Evolutionary conservation across 2,113 vertebrate genomes (phyloP).

Genomic region (Notothenia rossii): DNA sequence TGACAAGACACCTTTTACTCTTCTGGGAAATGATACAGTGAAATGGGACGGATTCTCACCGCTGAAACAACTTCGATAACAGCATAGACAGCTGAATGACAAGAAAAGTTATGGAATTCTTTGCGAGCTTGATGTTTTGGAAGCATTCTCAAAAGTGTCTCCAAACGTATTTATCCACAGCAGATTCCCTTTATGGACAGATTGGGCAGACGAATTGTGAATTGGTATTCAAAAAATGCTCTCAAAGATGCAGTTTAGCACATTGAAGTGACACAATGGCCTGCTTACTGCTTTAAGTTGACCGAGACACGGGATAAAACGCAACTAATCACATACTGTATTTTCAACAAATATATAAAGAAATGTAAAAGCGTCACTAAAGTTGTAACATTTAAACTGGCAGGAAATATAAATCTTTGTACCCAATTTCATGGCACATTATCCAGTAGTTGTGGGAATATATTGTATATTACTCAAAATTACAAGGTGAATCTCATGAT

Average conservation of each 20-base stretch:
- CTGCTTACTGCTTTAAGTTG: not conserved
- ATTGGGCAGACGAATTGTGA: not conserved
- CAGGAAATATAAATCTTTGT: not conserved
- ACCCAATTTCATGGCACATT: not conserved
- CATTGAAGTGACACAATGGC: not conserved
- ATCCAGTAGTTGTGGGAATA: not conserved
- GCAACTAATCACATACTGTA: not conserved
- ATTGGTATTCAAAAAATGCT: slow-evolving; percentile 7
- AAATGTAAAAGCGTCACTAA: not conserved
- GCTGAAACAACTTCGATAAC: slow-evolving; percentile 28
- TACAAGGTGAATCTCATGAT: not conserved
- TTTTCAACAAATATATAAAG: not conserved
- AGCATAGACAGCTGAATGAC: not conserved
- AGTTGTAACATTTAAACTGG: not conserved
- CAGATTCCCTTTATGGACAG: slow-evolving; percentile 25
- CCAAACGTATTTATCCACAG: not conserved
- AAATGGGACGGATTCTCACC: slow-evolving; percentile 48
- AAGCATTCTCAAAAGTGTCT: slow-evolving; percentile 7
- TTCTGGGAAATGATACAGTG: slow-evolving; percentile 52
- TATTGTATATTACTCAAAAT: not conserved
- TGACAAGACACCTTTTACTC: slow-evolving; percentile 48
- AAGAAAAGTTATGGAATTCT: slow-evolving; percentile 14
- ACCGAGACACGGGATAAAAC: not conserved
- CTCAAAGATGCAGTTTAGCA: slow-evolving; percentile 10
- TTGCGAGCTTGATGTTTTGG: slow-evolving; percentile 18